Base-by-base conservation (phyloP, 2,797 vertebrate genomes). In the Cossypha polioptera region DNA sequence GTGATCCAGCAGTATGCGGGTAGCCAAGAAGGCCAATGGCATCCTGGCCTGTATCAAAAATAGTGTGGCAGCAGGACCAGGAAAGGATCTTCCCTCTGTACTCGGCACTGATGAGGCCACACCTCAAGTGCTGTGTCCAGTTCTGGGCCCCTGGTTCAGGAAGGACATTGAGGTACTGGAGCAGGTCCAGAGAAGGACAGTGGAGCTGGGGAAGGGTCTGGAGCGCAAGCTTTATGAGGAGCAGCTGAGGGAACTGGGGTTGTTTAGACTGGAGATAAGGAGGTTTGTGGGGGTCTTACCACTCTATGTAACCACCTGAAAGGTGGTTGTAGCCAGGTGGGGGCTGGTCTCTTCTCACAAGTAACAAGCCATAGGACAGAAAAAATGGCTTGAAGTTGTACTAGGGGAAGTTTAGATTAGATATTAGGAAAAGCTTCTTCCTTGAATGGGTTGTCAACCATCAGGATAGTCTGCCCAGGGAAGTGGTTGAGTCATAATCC, bases 231-330 rank as follows among this genome's bases (percentile, higher is more conserved):
- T 6, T 26, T 17, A 1, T 9, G 24, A 40, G 20, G 17, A 43
- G 50, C 1, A 0, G 19, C 47, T 55, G 26, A 51, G 22, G 43
- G 8, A 59, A 12, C 13, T 20, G 9, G 1, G 3, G 2, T 15
- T 61, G 5, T 71, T 59, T 24, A 69, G 7, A 16, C 29, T 45
- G 42, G 22, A 69, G 59, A 36, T 22, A 25, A 73, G 25, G 14
- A 65, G 13, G 10, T 12, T 35, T 16, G 10, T 9, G 7, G 12
- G 5, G 28, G 15, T 42, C 17, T 33, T 31, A 14, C 12, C 2
- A 1, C 12, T 31, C 25, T 57, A 22, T 65, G 16, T 47, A 53
- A 5, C 29, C 48, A 18, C 15, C 35, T 36, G 13, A n/a, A 54
- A 68, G 10, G 42, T 36, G 19, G 8, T 29, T 55, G 18, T 45